Conservation (phyloP, 2,888 invertebrate genomes). For the Cryptus armator region DNA sequence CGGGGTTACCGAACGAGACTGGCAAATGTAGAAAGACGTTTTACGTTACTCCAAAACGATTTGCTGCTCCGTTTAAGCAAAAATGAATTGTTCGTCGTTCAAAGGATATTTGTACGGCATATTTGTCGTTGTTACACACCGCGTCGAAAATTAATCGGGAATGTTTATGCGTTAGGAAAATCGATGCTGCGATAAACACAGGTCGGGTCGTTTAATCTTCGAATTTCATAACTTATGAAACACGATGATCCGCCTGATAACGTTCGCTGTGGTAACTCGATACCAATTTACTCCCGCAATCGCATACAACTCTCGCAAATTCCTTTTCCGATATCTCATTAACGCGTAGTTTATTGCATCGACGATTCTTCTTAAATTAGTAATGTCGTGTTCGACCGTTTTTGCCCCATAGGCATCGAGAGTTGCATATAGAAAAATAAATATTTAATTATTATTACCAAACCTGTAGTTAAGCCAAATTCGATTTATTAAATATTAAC, state of each 20-base stretch:
- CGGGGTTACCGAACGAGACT: neutral
- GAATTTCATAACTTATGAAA: neutral
- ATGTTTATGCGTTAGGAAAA: neutral
- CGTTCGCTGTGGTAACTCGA: neutral
- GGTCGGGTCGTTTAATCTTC: neutral
- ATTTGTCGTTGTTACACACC: no score
- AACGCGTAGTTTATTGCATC: neutral
- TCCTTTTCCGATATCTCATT: slow-evolving; percentile 26
- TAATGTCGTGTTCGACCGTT: neutral
- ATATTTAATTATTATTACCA: no score
- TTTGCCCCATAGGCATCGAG: neutral
- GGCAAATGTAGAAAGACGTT: neutral
- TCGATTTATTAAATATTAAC: no score
- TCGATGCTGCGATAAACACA: neutral
- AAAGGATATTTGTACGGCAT: neutral
- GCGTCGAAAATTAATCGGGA: neutral
- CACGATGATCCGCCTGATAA: neutral
- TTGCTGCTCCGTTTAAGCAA: neutral
- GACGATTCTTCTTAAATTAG: neutral
- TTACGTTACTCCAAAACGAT: neutral
- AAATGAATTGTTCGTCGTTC: neutral
- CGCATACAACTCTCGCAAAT: neutral
- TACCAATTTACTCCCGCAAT: slow-evolving; percentile 14
- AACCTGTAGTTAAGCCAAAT: no score
- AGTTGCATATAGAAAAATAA: neutral